Conservation (phyloP, 2,888 invertebrate species). For the Asteroscopus sphinx region DNA sequence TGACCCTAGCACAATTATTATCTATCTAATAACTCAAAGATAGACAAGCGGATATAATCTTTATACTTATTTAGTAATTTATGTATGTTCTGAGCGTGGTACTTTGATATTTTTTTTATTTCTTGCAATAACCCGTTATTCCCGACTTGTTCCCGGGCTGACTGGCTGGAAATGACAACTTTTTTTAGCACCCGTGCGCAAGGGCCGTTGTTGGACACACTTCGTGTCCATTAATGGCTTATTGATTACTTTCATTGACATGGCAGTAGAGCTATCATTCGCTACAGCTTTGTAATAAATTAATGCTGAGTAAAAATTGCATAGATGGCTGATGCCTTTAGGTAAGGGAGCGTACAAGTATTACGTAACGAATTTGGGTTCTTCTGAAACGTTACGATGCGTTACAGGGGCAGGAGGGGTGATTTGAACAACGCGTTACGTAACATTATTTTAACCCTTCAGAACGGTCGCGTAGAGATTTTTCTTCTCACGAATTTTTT, state of each 20-base stretch:
- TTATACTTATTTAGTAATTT: constrained; percentile 27
- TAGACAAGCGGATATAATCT: constrained; percentile 43
- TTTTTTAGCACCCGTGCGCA: constrained; percentile 37
- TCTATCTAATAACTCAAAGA: constrained; percentile 47
- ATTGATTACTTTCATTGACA: constrained; percentile 44
- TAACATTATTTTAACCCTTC: too few species aligned
- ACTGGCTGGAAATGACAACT: constrained; percentile 41
- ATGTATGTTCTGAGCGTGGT: constrained; percentile 10
- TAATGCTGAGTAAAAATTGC: not conserved
- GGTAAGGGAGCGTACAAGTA: too few species aligned
- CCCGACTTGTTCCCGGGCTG: constrained; percentile 30
- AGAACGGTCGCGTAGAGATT: too few species aligned
- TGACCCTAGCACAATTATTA: constrained; percentile 63
- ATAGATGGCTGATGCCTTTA: too few species aligned
- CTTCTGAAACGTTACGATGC: too few species aligned
- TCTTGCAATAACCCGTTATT: constrained; percentile 28
- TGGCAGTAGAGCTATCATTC: not conserved
- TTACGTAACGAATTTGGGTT: too few species aligned
- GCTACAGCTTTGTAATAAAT: not conserved
- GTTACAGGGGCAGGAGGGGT: too few species aligned
- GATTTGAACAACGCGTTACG: too few species aligned
- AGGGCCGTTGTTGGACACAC: constrained; percentile 21
- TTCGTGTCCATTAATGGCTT: constrained; percentile 28
- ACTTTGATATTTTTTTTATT: constrained; percentile 2
- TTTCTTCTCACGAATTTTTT: too few species aligned